Conservation (phyloP, 2,888 invertebrate species). For the Notodonta ziczac region DNA sequence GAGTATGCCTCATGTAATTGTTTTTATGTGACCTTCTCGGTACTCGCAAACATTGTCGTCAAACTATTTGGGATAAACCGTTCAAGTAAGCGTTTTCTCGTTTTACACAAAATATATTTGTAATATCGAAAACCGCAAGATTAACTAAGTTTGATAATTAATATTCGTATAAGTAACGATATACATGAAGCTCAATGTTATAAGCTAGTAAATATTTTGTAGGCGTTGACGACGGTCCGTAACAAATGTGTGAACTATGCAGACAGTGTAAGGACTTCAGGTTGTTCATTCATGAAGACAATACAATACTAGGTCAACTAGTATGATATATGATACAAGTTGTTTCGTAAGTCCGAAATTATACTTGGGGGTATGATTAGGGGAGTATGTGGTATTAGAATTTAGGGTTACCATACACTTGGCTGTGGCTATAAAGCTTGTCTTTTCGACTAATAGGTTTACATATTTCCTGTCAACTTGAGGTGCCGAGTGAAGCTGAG, state of each 20-base stretch:
- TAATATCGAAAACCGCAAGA: neutral
- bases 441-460: too few relatives aligned
- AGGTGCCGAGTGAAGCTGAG: too few relatives aligned
- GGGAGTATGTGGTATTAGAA: too few relatives aligned
- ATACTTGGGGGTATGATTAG: too few relatives aligned
- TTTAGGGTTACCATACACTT: too few relatives aligned
- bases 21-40: constrained; percentile 28
- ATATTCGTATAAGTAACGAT: neutral
- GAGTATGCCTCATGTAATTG: constrained; percentile 27
- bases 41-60: constrained; percentile 23
- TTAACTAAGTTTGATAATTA: neutral
- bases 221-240: neutral
- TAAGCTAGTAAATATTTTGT: neutral
- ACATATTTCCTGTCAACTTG: too few relatives aligned
- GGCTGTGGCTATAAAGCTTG: too few relatives aligned
- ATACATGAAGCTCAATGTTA: neutral
- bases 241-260: neutral
- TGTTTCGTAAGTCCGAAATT: too few relatives aligned
- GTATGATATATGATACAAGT: too few relatives aligned
- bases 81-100: constrained; percentile 16
- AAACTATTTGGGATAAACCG: constrained; percentile 30
- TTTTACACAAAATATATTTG: constrained; percentile 23
- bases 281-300: too few relatives aligned
- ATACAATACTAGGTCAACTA: too few relatives aligned
- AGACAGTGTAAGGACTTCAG: neutral